Conservation (phyloP, 2,888 invertebrate species). For the Dasysyrphus albostriatus region DNA sequence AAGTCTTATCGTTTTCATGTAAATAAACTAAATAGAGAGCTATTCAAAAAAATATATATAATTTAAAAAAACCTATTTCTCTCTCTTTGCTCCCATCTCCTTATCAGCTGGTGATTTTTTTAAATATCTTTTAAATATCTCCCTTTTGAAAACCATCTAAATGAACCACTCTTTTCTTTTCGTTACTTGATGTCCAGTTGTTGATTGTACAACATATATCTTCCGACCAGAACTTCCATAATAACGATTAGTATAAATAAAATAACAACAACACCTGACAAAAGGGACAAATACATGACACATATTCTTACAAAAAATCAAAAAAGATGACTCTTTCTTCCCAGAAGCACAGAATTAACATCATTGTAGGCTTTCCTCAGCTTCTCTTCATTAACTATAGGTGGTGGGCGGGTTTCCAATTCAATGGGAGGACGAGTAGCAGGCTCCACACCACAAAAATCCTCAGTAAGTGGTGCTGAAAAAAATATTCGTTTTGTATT, state of each 20-base stretch:
- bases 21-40: constrained; percentile 74
- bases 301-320: background rate
- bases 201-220: constrained; percentile 92
- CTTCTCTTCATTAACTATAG: constrained; percentile 90
- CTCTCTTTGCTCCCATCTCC: constrained; percentile 41
- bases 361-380: constrained; percentile 91
- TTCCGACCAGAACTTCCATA: constrained; percentile 91
- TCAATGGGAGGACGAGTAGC: constrained; percentile 95
- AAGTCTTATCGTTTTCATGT: constrained; percentile 18
- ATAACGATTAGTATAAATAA: constrained; percentile 92
- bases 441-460: constrained; percentile 98
- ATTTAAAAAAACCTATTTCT: constrained; percentile 60
- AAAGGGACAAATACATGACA: constrained; percentile 77
- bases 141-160: constrained; percentile 83
- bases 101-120: constrained; percentile 7
- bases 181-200: too few species aligned
- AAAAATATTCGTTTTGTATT: constrained; percentile 40
- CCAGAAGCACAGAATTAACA: constrained; percentile 93
- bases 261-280: constrained; percentile 90
- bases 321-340: constrained; percentile 86
- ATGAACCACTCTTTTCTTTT: constrained; percentile 97
- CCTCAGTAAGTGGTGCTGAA: constrained; percentile 91
- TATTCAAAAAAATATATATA: constrained; percentile 77
- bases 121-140: too few species aligned
- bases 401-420: constrained; percentile 94